These are phyloP conservation scores for Conus betulinus DNA, from an alignment of 1,140 invertebrate species.

Conservation along the genomic window DNA sequence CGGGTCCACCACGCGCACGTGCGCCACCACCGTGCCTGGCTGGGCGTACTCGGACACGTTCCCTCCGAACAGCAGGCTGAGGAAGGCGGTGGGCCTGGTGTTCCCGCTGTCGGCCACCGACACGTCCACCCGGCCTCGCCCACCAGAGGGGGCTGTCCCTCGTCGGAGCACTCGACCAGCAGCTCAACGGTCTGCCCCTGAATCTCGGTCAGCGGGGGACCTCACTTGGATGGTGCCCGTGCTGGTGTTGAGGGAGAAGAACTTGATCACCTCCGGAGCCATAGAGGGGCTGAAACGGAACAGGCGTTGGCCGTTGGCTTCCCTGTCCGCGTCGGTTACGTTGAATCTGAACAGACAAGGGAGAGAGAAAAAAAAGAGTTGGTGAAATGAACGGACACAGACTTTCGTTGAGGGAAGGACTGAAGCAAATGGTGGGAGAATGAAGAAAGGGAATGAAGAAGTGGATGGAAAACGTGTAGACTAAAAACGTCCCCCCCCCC, in stretches of 20 bases:
- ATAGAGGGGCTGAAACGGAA: constrained; percentile 78
- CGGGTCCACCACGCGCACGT: constrained; percentile 52
- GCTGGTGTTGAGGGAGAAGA: constrained; percentile 44
- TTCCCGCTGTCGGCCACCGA: constrained; percentile 69
- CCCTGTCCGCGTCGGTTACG: constrained; percentile 94
- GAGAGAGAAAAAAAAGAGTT: background rate
- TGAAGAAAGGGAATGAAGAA: no score
- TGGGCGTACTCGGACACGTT: constrained; percentile 42
- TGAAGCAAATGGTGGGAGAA: no score
- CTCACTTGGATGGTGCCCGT: constrained; percentile 40
- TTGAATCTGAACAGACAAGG: constrained; percentile 82
- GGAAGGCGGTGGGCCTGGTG: constrained; percentile 64
- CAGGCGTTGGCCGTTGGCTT: constrained; percentile 94
- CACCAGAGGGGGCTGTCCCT: constrained; percentile 54
- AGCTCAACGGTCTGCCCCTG: constrained; percentile 45
- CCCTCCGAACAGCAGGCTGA: constrained; percentile 61
- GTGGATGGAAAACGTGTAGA: no score
- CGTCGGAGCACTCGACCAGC: constrained; percentile 57
- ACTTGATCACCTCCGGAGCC: constrained; percentile 28
- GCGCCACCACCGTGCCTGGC: constrained; percentile 54
- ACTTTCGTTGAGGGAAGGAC: no score
- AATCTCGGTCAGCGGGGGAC: constrained; percentile 38
- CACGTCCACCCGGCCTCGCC: constrained; percentile 63
- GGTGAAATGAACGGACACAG: no score
- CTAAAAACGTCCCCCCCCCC: no score